Conservation (phyloP, 1,140 invertebrate species). For the Octopus sinensis region DNA sequence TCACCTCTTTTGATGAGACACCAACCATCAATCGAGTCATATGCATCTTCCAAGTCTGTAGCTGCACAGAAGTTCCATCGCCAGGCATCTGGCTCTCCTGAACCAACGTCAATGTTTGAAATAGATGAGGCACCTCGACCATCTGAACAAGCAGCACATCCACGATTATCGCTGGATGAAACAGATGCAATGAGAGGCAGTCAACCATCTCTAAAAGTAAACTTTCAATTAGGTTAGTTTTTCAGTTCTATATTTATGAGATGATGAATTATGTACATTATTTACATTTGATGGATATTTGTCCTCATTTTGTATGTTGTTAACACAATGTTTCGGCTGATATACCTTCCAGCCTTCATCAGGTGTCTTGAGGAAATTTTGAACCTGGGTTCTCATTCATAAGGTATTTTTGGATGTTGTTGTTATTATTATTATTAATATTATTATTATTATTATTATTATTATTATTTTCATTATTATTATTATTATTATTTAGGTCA, state of each 20-base stretch:
- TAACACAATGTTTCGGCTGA: too few relatives aligned
- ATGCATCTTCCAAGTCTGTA: conserved; percentile 11
- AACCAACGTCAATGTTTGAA: conserved; percentile 26
- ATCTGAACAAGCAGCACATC: conserved; percentile 23
- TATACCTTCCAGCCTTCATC: too few relatives aligned
- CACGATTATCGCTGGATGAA: not conserved
- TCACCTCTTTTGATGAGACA: not conserved
- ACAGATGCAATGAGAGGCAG: not conserved
- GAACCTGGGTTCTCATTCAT: too few relatives aligned
- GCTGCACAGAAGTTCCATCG: conserved; percentile 25
- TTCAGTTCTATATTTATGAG: not conserved
- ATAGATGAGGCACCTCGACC: conserved; percentile 21
- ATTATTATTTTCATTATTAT: too few relatives aligned
- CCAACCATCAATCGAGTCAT: not conserved
- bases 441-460: too few relatives aligned
- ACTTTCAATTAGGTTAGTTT: not conserved
- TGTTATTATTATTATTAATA: too few relatives aligned
- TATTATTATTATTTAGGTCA: too few relatives aligned
- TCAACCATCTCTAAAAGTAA: not conserved
- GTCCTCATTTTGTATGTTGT: too few relatives aligned
- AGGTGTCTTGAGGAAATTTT: too few relatives aligned
- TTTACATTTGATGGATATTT: too few relatives aligned
- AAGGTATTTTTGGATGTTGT: too few relatives aligned
- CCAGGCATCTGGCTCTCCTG: conserved; percentile 20
- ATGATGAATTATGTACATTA: too few relatives aligned